Conservation (phyloP, 2,797 vertebrate genomes). For the Chloroceryle amazona region DNA sequence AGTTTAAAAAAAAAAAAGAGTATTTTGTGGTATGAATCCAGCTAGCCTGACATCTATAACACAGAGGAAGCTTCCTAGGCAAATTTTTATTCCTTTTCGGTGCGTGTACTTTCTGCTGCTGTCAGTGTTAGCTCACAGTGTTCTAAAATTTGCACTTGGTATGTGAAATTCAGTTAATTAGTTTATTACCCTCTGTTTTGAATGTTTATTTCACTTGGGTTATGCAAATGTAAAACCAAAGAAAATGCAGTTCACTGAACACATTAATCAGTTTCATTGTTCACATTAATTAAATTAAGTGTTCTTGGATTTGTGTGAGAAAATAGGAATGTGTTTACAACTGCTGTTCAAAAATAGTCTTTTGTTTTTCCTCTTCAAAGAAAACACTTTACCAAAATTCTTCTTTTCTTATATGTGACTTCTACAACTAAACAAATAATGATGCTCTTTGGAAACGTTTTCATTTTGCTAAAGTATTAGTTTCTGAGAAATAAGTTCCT, state of each 20-base stretch:
- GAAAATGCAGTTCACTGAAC: not conserved
- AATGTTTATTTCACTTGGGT: conserved; percentile 18
- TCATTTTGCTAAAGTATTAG: not conserved
- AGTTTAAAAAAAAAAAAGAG: not conserved
- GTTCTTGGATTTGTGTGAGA: conserved; percentile 2
- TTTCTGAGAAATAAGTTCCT: not conserved
- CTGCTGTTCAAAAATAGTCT: not conserved
- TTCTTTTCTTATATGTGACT: not conserved
- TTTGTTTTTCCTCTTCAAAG: not conserved
- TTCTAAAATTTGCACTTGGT: not conserved
- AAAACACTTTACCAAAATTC: not conserved
- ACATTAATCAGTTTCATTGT: not conserved
- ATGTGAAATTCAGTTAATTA: not conserved
- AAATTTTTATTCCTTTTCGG: not conserved
- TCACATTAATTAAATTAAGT: conserved; percentile 12
- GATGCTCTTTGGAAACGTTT: not conserved
- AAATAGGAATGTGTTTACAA: not conserved
- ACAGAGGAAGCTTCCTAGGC: not conserved
- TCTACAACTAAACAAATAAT: not conserved
- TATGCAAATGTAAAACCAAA: conserved; percentile 2
- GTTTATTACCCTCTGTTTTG: not conserved
- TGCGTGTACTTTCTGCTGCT: not conserved
- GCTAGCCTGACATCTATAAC: not conserved
- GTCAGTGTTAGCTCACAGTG: not conserved
- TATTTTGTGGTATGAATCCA: not conserved